These are phyloP conservation scores for Chionodraco myersi DNA, from an alignment of 2,113 vertebrate species.

Conservation along the genomic window DNA sequence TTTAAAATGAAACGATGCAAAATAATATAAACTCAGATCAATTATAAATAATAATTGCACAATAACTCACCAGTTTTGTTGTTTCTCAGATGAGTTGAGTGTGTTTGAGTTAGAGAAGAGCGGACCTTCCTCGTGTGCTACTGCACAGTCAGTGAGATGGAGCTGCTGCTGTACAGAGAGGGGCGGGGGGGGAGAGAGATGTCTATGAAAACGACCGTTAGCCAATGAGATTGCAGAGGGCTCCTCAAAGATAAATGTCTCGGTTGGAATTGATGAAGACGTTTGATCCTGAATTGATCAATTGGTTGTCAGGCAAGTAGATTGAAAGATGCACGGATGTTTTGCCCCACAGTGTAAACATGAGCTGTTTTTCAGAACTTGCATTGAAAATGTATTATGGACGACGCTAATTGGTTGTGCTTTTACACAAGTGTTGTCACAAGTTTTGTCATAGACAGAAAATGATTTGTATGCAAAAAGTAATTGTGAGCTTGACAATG, in stretches of 20 bases:
- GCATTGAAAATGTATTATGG: not conserved
- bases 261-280: slow-evolving; percentile 32
- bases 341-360: too few species aligned
- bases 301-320: slow-evolving; percentile 15
- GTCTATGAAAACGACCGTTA: slow-evolving; percentile 29
- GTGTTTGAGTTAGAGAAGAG: slow-evolving; percentile 9
- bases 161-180: slow-evolving; percentile 44
- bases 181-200: slow-evolving; percentile 15
- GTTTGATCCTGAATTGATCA: slow-evolving; percentile 51
- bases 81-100: slow-evolving; percentile 6
- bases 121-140: slow-evolving; percentile 15
- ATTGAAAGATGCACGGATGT: not conserved
- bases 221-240: slow-evolving; percentile 49
- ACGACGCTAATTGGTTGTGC: not conserved
- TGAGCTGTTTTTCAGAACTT: not conserved
- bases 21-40: too few species aligned
- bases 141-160: slow-evolving; percentile 38
- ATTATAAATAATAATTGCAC: not conserved
- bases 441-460: not conserved
- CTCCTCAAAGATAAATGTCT: slow-evolving; percentile 40
- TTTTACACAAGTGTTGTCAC: not conserved
- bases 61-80: slow-evolving; percentile 43
- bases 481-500: not conserved
- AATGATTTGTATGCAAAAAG: not conserved
- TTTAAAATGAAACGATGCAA: too few species aligned